A percentile compares a stretch with the other conserved stretches of the same genome.
These are phyloP conservation scores for Oreonectes daqikongensis DNA, from an alignment of 2,797 vertebrate species.

Conservation along the genomic window DNA sequence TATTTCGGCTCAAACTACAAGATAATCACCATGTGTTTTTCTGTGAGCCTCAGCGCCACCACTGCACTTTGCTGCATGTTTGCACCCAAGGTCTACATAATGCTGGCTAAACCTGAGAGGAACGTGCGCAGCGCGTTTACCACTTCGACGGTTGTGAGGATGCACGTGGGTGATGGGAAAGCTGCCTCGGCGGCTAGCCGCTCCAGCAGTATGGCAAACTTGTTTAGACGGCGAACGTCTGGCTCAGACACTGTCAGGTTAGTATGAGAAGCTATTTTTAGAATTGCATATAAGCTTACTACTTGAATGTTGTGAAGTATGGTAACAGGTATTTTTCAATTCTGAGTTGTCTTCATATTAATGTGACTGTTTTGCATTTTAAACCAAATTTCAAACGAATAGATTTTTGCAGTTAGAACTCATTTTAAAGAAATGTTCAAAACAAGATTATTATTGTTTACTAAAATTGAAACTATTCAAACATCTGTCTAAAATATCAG, in stretches of 20 bases:
- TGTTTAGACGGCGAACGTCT: constrained; percentile 90
- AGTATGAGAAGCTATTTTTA: constrained; percentile 21
- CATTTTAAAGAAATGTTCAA: too few species aligned
- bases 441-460: too few species aligned
- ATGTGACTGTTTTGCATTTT: too few species aligned
- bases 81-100: constrained; percentile 96
- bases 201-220: constrained; percentile 90
- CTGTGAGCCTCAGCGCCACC: constrained; percentile 95
- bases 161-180: constrained; percentile 97
- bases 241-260: constrained; percentile 91
- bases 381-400: too few species aligned
- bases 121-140: constrained; percentile 98
- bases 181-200: constrained; percentile 86
- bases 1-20: constrained; percentile 99
- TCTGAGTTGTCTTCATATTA: too few species aligned
- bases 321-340: too few species aligned
- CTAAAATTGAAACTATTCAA: too few species aligned
- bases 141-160: constrained; percentile 96
- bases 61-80: constrained; percentile 98
- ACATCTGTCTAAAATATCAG: too few species aligned
- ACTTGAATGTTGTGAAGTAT: too few species aligned
- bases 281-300: background rate
- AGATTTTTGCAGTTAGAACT: too few species aligned
- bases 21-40: constrained; percentile 99
- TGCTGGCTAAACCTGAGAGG: constrained; percentile 95